Conservation (phyloP, 1,140 invertebrate genomes). For the Platorchestia sp. region DNA sequence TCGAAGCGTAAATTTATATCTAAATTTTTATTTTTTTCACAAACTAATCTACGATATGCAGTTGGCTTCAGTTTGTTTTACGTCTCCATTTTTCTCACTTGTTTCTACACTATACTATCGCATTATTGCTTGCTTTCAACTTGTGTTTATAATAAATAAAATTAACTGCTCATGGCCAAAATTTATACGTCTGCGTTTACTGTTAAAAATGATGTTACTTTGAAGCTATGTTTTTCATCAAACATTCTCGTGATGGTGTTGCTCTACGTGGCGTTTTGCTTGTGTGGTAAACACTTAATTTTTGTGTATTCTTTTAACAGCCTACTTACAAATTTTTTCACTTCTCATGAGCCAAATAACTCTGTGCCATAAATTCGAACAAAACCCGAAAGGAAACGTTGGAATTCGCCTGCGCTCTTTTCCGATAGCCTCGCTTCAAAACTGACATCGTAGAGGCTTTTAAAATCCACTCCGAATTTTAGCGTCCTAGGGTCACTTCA, state of each 20-base stretch:
- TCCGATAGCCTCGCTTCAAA: background rate
- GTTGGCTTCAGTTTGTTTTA: background rate
- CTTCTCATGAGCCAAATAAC: background rate
- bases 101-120: background rate
- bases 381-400: background rate
- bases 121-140: background rate
- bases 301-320: background rate
- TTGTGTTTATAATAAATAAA: background rate
- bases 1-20: background rate
- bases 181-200: background rate
- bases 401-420: background rate
- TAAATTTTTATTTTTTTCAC: background rate
- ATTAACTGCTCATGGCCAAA: background rate
- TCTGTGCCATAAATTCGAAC: background rate
- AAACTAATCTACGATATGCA: background rate
- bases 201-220: background rate
- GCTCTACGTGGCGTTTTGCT: background rate
- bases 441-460: background rate
- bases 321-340: background rate
- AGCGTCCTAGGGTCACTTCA: background rate
- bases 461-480: slow-evolving; percentile 16
- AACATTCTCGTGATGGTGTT: background rate
- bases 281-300: background rate
- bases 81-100: background rate
- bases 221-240: background rate